Evolutionary conservation across 1,140 invertebrate genomes (phyloP).

Genomic region (Mesaphorura yosii): DNA sequence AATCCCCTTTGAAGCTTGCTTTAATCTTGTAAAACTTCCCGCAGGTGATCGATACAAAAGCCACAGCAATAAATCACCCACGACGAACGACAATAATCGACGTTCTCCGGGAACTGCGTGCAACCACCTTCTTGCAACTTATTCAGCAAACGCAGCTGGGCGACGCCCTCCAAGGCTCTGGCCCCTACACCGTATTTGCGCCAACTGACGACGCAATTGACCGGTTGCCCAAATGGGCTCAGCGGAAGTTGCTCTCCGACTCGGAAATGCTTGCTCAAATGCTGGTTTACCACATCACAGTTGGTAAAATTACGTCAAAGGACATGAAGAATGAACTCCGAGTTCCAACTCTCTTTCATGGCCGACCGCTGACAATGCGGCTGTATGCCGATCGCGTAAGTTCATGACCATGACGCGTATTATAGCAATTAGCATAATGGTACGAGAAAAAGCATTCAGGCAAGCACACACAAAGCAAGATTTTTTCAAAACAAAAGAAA

Average conservation of each 20-base stretch:
- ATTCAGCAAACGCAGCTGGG: slow-evolving; percentile 31
- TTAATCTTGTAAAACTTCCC: too few relatives aligned
- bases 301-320: slow-evolving; percentile 26
- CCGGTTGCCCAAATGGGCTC: slow-evolving; percentile 30
- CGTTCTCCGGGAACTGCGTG: slow-evolving; percentile 29
- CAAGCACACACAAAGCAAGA: too few relatives aligned
- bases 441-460: too few relatives aligned
- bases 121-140: slow-evolving; percentile 30
- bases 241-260: slow-evolving; percentile 25
- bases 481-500: too few relatives aligned
- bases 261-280: slow-evolving; percentile 31
- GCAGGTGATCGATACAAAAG: slow-evolving; percentile 27
- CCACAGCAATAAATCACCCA: slow-evolving; percentile 28
- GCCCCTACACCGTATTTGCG: slow-evolving; percentile 32
- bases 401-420: too few relatives aligned
- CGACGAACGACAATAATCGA: slow-evolving; percentile 31
- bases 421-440: too few relatives aligned
- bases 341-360: slow-evolving; percentile 29
- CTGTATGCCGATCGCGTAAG: slow-evolving; percentile 30
- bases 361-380: slow-evolving; percentile 27
- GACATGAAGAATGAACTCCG: slow-evolving; percentile 30
- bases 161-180: slow-evolving; percentile 28
- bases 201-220: slow-evolving; percentile 32
- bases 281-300: slow-evolving; percentile 31
- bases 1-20: too few relatives aligned